Evolutionary conservation across 2,797 vertebrate species (phyloP).

Genomic region (Anabacerthia variegaticeps): DNA sequence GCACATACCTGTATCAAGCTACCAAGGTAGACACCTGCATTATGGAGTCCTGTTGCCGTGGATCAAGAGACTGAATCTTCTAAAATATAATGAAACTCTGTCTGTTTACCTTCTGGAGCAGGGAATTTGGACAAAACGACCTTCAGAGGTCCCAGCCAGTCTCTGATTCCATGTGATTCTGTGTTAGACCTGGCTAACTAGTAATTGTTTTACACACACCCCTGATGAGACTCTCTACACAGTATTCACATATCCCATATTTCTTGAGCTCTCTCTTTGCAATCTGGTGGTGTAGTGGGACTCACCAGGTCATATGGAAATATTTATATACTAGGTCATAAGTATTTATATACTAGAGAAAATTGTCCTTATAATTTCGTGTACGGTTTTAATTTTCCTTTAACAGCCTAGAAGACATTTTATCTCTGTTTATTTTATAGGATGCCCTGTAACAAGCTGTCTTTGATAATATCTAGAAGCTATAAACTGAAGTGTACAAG

Average conservation of each 20-base stretch:
- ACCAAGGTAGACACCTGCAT: neutral
- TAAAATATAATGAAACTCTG: neutral
- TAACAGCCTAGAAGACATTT: neutral
- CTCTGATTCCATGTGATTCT: neutral
- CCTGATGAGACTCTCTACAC: neutral
- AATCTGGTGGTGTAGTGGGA: neutral
- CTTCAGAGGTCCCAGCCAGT: neutral
- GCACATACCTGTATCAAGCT: neutral
- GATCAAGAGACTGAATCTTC: neutral
- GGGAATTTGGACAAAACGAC: neutral
- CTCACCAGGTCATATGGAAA: neutral
- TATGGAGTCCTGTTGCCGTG: neutral
- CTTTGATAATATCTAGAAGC: slow-evolving; percentile 19
- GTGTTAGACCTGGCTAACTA: neutral
- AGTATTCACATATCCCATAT: neutral
- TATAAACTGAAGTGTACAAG: neutral
- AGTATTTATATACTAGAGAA: neutral
- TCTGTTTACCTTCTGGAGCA: neutral
- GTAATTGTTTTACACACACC: neutral
- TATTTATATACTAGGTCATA: neutral
- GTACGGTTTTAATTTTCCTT: neutral
- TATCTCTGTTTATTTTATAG: slow-evolving; percentile 11
- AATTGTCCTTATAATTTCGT: neutral
- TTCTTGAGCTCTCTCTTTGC: neutral
- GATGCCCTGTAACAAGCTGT: neutral